Evolutionary conservation across 2,888 invertebrate genomes (phyloP).

Genomic region (Tetrapedia diversipes): DNA sequence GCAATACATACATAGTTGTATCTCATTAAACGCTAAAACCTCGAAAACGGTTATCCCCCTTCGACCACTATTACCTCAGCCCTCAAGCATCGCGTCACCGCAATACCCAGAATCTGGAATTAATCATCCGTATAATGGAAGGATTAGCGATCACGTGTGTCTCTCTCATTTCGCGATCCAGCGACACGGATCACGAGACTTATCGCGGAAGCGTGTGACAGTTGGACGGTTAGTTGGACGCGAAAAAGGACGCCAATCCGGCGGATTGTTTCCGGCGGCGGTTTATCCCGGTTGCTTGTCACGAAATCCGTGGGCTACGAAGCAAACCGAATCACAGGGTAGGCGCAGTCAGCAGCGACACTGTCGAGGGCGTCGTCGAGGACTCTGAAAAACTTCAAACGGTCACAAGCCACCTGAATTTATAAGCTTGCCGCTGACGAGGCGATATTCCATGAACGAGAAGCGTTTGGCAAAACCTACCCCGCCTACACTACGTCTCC

Average conservation of each 20-base stretch:
- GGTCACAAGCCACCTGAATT: conserved; percentile 36
- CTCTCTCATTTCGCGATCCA: neutral
- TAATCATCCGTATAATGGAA: neutral
- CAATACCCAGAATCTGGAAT: neutral
- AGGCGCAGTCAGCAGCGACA: conserved; percentile 54
- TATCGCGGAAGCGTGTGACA: neutral
- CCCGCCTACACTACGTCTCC: no score
- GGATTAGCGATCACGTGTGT: neutral
- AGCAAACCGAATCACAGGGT: conserved; percentile 57
- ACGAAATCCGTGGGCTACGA: conserved; percentile 34
- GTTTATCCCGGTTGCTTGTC: conserved; percentile 60
- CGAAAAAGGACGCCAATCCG: neutral
- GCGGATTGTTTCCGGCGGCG: conserved; percentile 15
- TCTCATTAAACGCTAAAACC: no score
- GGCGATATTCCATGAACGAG: conserved; percentile 57
- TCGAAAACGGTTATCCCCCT: no score
- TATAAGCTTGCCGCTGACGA: conserved; percentile 58
- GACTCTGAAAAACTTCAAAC: conserved; percentile 44
- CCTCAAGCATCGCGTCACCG: no score
- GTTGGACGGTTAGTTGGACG: neutral
- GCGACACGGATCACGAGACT: neutral
- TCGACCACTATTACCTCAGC: neutral
- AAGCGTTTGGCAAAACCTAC: conserved; percentile 45
- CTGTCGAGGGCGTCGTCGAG: conserved; percentile 20
- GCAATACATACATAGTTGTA: no score